A percentile compares a stretch with the other conserved stretches of the same genome.
These are phyloP conservation scores for Procambarus virginalis DNA, from an alignment of 1,140 invertebrate genomes.

Conservation along the genomic window DNA sequence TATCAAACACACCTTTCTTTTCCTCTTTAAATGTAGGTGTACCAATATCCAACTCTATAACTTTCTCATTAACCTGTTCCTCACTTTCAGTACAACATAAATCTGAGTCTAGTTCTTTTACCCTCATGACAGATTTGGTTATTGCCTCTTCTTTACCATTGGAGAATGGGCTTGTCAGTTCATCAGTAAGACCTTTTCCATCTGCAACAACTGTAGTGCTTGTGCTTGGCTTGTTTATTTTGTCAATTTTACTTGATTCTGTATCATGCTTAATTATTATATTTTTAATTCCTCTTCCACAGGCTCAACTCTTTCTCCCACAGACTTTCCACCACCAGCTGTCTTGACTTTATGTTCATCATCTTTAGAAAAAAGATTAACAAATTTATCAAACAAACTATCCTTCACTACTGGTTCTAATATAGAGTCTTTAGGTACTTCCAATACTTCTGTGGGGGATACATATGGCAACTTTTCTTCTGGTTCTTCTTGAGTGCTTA, in stretches of 20 bases:
- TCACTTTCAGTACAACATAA: neutral
- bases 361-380: neutral
- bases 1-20: constrained; percentile 12
- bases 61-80: neutral
- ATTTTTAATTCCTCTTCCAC: neutral
- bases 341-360: neutral
- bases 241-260: neutral
- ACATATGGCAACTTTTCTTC: neutral
- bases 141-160: neutral
- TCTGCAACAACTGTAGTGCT: neutral
- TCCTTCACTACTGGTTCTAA: neutral
- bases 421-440: neutral
- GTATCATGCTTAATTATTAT: neutral
- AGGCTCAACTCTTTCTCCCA: neutral
- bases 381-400: constrained; percentile 2
- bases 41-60: no score
- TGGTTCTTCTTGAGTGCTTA: neutral
- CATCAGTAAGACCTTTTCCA: neutral
- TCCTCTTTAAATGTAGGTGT: neutral
- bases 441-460: neutral
- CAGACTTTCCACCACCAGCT: neutral
- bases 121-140: neutral
- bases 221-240: neutral
- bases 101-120: neutral
- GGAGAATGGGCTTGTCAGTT: neutral